Base-by-base conservation (phyloP, 2,888 invertebrate species). In the Mechanitis messenoides region DNA sequence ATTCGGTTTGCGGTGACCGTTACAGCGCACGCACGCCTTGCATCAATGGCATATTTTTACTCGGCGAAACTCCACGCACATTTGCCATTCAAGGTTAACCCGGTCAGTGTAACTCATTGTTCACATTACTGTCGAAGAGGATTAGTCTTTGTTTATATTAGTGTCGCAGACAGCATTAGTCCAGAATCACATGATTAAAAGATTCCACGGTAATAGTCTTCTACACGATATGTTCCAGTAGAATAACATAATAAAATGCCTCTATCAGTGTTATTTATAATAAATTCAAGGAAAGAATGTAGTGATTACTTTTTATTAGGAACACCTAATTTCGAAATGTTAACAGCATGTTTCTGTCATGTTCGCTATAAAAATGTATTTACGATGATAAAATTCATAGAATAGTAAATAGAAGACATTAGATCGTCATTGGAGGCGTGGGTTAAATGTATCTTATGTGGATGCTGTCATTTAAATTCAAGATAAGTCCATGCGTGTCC, bases 31-130 rank as follows among this genome's bases (percentile, higher is more conserved):
- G 88, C 86, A 81, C 81, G 71, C 80, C 78, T 67, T 86, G 87
- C 87, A 85, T 87, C 87, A 87, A 87, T 88, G 88, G 83, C 87
- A 87, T 84, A 88, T 88, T 89, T 90, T 88, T 87, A 83, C 83
- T 77, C 76, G 74, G 85, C 84, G 84, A 87, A 87, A 88, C 85
- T 85, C 79, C 74, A 80, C 80, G 74, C 82, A 85, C 85, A 86
- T 87, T 88, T 87, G 82, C 86, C 85, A 88, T 88, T 87, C 84
- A 87, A 83, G 83, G 86, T 78, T 89, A 87, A 90, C 90, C 88
- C 85, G 90, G 90, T 90, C 86, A 89, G 79, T 80, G 79, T 75
- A 78, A 75, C 78, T 83, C 83, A 84, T 88, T 88, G 86, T 88
- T 84, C 85, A 84, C 83, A 80, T 75, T 79, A 79, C 71, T 74